phyloP scores from a whole-genome alignment of 2,888 invertebrate genomes.

The Mimachlamys varia region DNA sequence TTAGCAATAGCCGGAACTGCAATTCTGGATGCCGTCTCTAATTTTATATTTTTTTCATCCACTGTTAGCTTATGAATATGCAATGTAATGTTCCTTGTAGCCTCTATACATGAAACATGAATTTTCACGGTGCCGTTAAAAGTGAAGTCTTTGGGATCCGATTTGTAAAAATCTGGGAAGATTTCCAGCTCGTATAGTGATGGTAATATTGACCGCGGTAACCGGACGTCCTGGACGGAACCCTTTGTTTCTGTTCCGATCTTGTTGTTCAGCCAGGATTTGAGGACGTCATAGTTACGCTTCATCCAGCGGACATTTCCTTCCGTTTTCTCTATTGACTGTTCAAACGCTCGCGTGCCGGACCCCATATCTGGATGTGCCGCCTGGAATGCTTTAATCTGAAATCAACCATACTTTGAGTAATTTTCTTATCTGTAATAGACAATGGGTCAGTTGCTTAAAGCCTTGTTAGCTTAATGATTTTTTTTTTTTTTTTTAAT shows the following conservation, averaged over 20 bases:
- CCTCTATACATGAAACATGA: conserved; percentile 53
- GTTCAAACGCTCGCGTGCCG: conserved; percentile 88
- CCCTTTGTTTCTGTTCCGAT: not conserved
- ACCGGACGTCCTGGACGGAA: conserved; percentile 47
- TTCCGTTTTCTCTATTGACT: conserved; percentile 90
- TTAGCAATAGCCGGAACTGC: not conserved
- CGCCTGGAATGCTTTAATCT: conserved; percentile 59
- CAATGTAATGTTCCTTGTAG: conserved; percentile 88
- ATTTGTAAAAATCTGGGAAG: conserved; percentile 67
- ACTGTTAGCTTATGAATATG: conserved; percentile 87
- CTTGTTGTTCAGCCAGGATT: conserved; percentile 86
- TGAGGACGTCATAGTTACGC: conserved; percentile 88
- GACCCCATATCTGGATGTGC: conserved; percentile 84
- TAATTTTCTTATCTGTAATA: too few species aligned
- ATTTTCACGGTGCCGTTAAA: conserved; percentile 63
- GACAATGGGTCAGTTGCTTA: too few species aligned
- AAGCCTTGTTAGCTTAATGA: too few species aligned
- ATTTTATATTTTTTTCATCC: conserved; percentile 39
- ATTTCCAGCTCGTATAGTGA: conserved; percentile 64
- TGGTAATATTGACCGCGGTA: conserved; percentile 63
- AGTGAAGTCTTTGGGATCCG: conserved; percentile 58
- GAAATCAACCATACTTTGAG: not conserved
- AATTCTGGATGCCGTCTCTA: not conserved
- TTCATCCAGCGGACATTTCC: conserved; percentile 93
- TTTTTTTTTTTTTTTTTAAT: too few species aligned